Conservation (phyloP, 1,140 invertebrate species). For the Drosophila kurseongensis region DNA sequence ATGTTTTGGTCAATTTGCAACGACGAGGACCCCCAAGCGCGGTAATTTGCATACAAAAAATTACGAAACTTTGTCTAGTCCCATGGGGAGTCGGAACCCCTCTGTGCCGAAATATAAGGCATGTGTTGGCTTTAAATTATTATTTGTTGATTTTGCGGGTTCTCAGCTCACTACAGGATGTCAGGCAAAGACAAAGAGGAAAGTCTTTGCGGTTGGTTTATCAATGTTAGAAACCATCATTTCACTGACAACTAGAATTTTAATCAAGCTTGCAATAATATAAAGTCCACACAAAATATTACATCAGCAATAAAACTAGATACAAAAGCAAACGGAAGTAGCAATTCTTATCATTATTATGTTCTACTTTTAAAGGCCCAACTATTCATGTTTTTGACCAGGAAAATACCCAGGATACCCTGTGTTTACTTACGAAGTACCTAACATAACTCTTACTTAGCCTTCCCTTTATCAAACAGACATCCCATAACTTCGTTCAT, state of each 20-base stretch:
- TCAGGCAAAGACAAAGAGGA: not conserved
- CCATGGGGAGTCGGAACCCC: slow-evolving; percentile 12
- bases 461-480: not conserved
- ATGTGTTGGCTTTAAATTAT: slow-evolving; percentile 43
- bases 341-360: not conserved
- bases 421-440: slow-evolving; percentile 9
- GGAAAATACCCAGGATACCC: slow-evolving; percentile 6
- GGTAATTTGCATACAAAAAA: slow-evolving; percentile 49
- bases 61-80: slow-evolving; percentile 41
- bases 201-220: not conserved
- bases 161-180: slow-evolving; percentile 1
- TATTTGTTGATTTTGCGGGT: slow-evolving; percentile 52
- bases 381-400: not conserved
- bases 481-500: slow-evolving; percentile 27
- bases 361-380: not conserved
- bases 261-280: no score
- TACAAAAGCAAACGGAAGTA: no score
- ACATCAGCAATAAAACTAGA: no score
- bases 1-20: slow-evolving; percentile 42
- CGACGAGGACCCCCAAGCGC: slow-evolving; percentile 25
- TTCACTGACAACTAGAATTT: no score
- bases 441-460: slow-evolving; percentile 23
- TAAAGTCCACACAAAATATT: no score
- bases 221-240: no score
- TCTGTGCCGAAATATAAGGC: slow-evolving; percentile 8